These are phyloP conservation scores for human (Homo sapiens) DNA, from an alignment of 2,113 vertebrate genomes.

Conservation along the genomic window GRCh38 chr3:188931001-188931500, in stretches of 20 bases:
- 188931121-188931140: too few relatives aligned
- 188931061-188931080: conserved; percentile 13
- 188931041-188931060: not conserved
- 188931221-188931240: conserved; percentile 24
- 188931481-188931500: not conserved
- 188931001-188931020: not conserved
- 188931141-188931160: not conserved
- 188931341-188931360: not conserved
- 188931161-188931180: not conserved
- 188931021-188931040: not conserved
- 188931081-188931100: not conserved
- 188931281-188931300: conserved; percentile 49
- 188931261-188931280: not conserved
- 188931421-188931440: not conserved
- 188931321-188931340: not conserved
- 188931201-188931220: not conserved
- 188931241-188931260: conserved; percentile 44
- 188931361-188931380: not conserved
- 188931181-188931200: not conserved
- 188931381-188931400: not conserved
- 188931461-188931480: not conserved
- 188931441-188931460: not conserved
- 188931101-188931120: not conserved
- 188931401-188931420: not conserved
- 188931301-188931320: conserved; percentile 44